Conservation (phyloP, 2,113 vertebrate species). For the Origma solitaria region DNA sequence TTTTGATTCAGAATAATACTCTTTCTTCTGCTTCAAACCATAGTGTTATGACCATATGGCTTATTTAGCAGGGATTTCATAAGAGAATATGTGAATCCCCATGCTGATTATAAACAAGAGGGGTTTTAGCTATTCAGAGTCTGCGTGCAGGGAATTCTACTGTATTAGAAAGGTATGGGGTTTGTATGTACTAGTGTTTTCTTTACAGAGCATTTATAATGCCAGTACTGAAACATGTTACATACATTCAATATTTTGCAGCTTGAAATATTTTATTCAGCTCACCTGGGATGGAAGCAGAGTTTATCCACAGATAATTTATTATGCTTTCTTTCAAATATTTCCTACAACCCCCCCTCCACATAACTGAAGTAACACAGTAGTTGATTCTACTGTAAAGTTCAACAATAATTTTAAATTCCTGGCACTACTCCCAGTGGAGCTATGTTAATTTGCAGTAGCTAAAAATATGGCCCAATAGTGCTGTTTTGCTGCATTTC, state of each 20-base stretch:
- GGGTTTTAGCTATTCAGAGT: neutral
- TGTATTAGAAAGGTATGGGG: neutral
- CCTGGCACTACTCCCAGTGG: slow-evolving; percentile 45
- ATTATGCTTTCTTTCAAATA: slow-evolving; percentile 9
- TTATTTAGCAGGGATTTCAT: slow-evolving; percentile 24
- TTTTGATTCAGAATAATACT: neutral
- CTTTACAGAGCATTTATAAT: neutral
- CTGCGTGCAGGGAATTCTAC: neutral
- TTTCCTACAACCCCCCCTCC: neutral
- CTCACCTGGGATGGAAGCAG: neutral
- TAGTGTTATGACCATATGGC: neutral
- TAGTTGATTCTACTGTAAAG: slow-evolving; percentile 37
- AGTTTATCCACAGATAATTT: slow-evolving; percentile 3
- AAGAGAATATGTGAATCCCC: neutral
- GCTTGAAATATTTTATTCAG: neutral
- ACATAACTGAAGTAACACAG: neutral
- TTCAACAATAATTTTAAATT: slow-evolving; percentile 50
- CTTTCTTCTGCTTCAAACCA: neutral
- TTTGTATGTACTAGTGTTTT: neutral
- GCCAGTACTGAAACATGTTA: neutral
- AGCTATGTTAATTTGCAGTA: slow-evolving; percentile 40
- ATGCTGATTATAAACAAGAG: neutral
- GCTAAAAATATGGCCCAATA: slow-evolving; percentile 49
- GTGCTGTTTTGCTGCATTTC: neutral
- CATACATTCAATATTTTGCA: neutral